A percentile compares a stretch with the other conserved stretches of the same genome.
phyloP scores from a whole-genome alignment of 1,140 invertebrate genomes.

The Drosophila pruinosa region DNA sequence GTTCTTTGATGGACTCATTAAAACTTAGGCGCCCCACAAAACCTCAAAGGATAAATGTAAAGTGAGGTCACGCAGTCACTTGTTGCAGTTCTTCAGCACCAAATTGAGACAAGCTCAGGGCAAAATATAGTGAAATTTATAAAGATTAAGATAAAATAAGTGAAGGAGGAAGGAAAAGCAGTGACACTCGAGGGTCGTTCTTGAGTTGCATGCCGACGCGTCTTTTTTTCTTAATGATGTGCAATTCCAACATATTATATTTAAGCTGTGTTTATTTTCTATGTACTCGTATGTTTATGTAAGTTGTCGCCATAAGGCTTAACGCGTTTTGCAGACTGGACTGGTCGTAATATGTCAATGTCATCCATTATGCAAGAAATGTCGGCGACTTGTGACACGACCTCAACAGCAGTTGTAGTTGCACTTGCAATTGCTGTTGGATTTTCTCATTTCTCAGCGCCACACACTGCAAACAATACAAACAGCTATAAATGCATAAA shows the following conservation, averaged over 20 bases:
- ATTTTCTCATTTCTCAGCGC: conserved; percentile 26
- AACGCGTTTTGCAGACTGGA: conserved; percentile 26
- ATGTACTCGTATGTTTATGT: conserved; percentile 21
- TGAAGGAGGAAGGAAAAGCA: neutral
- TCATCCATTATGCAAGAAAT: conserved; percentile 73
- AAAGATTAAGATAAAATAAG: neutral
- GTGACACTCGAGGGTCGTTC: neutral
- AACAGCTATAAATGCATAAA: conserved; percentile 28
- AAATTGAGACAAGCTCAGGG: neutral
- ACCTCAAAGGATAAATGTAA: conserved; percentile 43
- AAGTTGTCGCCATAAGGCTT: conserved; percentile 48
- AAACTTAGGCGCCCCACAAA: conserved; percentile 52
- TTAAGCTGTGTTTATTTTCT: conserved; percentile 32
- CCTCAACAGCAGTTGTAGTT: conserved; percentile 10
- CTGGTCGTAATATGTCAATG: conserved; percentile 63
- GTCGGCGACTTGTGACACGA: conserved; percentile 36
- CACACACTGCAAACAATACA: conserved; percentile 28
- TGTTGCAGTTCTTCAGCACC: conserved; percentile 24
- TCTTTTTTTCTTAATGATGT: conserved; percentile 60
- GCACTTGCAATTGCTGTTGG: conserved; percentile 24
- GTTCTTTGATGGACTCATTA: conserved; percentile 48
- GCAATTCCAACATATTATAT: conserved; percentile 40
- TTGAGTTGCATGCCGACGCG: conserved; percentile 20
- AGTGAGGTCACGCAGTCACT: conserved; percentile 9
- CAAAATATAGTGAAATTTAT: neutral